Conservation (phyloP, 2,888 invertebrate species). For the Proisotoma minuta region DNA sequence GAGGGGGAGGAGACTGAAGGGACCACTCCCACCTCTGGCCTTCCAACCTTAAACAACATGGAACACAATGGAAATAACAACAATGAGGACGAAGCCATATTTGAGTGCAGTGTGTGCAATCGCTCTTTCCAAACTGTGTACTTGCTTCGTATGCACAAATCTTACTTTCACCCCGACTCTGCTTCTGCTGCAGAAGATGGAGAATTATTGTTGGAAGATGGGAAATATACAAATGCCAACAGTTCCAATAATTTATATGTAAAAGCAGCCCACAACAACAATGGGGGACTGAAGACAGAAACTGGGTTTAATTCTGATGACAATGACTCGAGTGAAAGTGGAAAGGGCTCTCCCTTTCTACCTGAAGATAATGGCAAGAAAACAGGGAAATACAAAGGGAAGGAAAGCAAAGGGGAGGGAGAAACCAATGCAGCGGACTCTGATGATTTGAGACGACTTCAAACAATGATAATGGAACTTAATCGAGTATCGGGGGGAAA, state of each 20-base stretch:
- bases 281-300: too few relatives aligned
- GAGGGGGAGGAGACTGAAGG: background rate
- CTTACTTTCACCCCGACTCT: constrained; percentile 51
- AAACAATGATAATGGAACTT: constrained; percentile 83
- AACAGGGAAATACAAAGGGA: too few relatives aligned
- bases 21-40: background rate
- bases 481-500: constrained; percentile 64
- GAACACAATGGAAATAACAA: constrained; percentile 41
- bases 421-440: constrained; percentile 57
- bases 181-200: background rate
- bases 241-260: constrained; percentile 23
- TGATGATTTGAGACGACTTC: constrained; percentile 79
- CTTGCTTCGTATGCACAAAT: constrained; percentile 53
- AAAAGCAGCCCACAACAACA: constrained; percentile 24
- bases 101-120: constrained; percentile 51
- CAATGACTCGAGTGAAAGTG: background rate
- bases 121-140: constrained; percentile 51
- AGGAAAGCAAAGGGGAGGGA: constrained; percentile 42
- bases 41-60: constrained; percentile 27
- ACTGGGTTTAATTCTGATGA: constrained; percentile 16
- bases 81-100: constrained; percentile 39
- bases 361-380: constrained; percentile 30
- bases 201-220: constrained; percentile 26
- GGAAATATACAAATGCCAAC: constrained; percentile 16
- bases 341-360: constrained; percentile 53